Evolutionary conservation across 2,888 invertebrate genomes (phyloP), one percentile per base, ranked within the genome.

Genomic region (Yponomeuta sedellus): DNA sequence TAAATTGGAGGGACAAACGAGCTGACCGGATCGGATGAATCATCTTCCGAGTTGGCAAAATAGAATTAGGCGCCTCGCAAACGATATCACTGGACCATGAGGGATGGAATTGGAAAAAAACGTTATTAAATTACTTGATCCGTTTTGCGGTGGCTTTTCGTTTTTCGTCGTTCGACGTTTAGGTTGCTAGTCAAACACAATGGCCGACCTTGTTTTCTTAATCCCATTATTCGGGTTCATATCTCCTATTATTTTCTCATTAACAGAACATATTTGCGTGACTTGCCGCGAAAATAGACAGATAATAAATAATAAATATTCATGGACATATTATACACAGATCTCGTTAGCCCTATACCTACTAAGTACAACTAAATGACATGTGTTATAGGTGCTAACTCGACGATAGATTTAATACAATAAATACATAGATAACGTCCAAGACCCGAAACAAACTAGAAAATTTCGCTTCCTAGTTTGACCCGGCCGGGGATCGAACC

Each of bases 71-170:
- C 16, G 44, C 5, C 44, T 52, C 44, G 44, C 44, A 52, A 52
- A 52, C 44, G 44, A 52, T 16, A 16, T 52, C 44, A 12, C 44
- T 52, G 44, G 44, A 52, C 44, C 16, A 10, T 16, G 44, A 52
- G 44, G 5, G 5, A 52, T 52, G 44, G 44, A 52, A 52, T 52
- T 52, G 44, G 44, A 52, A 52, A n/a, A 44, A 52, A 52, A 16
- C 44, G 44, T 52, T 52, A 52, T 52, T 52, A 52, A 52, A 52
- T 52, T 52, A 52, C 44, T 52, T 52, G 44, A 52, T 52, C 44
- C 44, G 44, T 16, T 16, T 16, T 52, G 16, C 44, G 16, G 44
- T 52, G 44, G 44, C 16, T 52, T 52, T 1, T 16, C 12, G 12
- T 52, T 16, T 25, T 52, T 52, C 16, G 16, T 52, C 44, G 44